Evolutionary conservation across 2,888 invertebrate genomes (phyloP).

Genomic region (Pollenia griseotomentosa): DNA sequence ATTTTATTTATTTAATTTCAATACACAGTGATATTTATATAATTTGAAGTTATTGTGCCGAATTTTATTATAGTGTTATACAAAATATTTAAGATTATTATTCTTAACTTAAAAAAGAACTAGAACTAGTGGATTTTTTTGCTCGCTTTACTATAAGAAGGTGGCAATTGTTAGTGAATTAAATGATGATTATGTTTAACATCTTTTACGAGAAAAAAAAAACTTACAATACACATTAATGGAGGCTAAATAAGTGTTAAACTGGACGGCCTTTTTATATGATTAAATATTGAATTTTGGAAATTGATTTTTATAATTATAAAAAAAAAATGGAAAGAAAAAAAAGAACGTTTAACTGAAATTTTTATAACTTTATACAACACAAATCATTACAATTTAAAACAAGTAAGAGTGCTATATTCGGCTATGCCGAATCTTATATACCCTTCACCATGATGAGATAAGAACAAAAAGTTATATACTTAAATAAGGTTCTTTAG

Average conservation of each 20-base stretch:
- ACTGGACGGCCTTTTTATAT: conserved; percentile 46
- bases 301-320: conserved; percentile 51
- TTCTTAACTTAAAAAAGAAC: too few species aligned
- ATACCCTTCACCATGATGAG: too few species aligned
- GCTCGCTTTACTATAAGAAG: conserved; percentile 48
- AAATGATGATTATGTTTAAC: conserved; percentile 59
- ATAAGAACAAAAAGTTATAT: too few species aligned
- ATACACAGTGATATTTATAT: too few species aligned
- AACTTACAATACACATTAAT: conserved; percentile 50
- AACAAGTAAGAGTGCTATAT: too few species aligned
- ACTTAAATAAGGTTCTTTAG: too few species aligned
- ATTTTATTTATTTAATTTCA: too few species aligned
- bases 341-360: neutral
- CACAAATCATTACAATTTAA: neutral
- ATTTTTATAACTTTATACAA: conserved; percentile 33
- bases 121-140: conserved; percentile 42
- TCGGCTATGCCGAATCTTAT: too few species aligned
- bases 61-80: too few species aligned
- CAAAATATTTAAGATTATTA: too few species aligned
- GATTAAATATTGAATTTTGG: conserved; percentile 64
- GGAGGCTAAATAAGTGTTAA: conserved; percentile 49
- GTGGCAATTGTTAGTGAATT: conserved; percentile 68
- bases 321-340: neutral
- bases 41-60: too few species aligned
- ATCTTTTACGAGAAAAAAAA: conserved; percentile 28